Evolutionary conservation across 2,888 invertebrate species (phyloP).

Genomic region (Rotaria magnacalcarata): DNA sequence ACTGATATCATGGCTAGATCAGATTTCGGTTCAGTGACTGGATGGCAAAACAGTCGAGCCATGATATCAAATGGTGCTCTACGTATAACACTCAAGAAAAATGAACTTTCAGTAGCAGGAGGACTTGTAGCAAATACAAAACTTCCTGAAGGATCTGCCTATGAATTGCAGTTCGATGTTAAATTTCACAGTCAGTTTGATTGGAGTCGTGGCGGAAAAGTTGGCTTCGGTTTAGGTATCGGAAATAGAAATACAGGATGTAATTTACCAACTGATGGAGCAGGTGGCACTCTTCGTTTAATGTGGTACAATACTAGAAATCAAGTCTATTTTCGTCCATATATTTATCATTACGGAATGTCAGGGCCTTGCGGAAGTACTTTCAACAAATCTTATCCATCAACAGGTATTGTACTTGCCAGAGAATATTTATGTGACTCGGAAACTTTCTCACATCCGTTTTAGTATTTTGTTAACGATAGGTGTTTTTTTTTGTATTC

Average conservation of each 20-base stretch:
- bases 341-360: conserved; percentile 8
- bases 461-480: no score
- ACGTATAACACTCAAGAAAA: neutral
- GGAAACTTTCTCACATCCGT: no score
- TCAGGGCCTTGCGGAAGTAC: neutral
- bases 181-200: conserved; percentile 19
- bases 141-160: neutral
- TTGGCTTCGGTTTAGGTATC: conserved; percentile 32
- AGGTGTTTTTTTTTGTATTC: no score
- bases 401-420: neutral
- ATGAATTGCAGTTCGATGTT: neutral
- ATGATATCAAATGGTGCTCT: neutral
- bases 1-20: neutral
- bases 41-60: neutral
- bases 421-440: no score
- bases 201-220: conserved; percentile 21
- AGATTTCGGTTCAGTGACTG: neutral
- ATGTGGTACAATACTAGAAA: neutral
- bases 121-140: neutral
- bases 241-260: conserved; percentile 35
- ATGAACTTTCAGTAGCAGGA: neutral
- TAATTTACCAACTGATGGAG: conserved; percentile 21
- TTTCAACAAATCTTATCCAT: conserved; percentile 16
- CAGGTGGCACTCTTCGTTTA: neutral
- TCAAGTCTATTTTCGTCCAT: conserved; percentile 8